These are phyloP conservation scores for Echiichthys vipera DNA, from an alignment of 2,797 vertebrate genomes.

Conservation along the genomic window DNA sequence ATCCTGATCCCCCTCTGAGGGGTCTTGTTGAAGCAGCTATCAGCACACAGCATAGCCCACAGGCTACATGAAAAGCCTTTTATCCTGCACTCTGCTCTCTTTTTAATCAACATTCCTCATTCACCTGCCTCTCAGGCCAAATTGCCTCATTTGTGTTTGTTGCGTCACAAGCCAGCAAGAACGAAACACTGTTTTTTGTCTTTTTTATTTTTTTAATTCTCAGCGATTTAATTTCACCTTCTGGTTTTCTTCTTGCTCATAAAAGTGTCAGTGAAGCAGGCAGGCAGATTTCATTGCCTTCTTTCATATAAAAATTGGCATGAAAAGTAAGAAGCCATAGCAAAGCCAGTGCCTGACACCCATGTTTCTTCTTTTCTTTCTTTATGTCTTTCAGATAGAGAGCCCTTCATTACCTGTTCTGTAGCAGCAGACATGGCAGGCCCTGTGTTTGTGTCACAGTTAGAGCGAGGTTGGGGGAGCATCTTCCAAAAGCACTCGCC, in stretches of 20 bases:
- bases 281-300: constrained; percentile 29
- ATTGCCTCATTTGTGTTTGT: constrained; percentile 71
- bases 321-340: constrained; percentile 65
- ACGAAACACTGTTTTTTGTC: constrained; percentile 18
- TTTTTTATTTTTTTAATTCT: not conserved
- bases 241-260: constrained; percentile 72
- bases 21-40: constrained; percentile 73
- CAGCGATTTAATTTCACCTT: constrained; percentile 48
- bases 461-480: constrained; percentile 77
- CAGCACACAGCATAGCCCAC: constrained; percentile 65
- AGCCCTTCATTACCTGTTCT: constrained; percentile 83
- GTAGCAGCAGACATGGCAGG: constrained; percentile 85
- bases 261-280: constrained; percentile 51
- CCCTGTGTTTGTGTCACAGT: constrained; percentile 84
- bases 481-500: constrained; percentile 73
- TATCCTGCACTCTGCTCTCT: constrained; percentile 68
- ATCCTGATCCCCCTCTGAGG: constrained; percentile 69
- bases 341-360: constrained; percentile 79
- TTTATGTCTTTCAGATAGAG: constrained; percentile 88
- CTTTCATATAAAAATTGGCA: constrained; percentile 69
- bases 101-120: constrained; percentile 75
- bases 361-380: constrained; percentile 80
- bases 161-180: constrained; percentile 43
- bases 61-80: constrained; percentile 74
- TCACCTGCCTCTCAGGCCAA: constrained; percentile 72